phyloP scores from a whole-genome alignment of 2,888 invertebrate species.

The Diadegma fenestrale region DNA sequence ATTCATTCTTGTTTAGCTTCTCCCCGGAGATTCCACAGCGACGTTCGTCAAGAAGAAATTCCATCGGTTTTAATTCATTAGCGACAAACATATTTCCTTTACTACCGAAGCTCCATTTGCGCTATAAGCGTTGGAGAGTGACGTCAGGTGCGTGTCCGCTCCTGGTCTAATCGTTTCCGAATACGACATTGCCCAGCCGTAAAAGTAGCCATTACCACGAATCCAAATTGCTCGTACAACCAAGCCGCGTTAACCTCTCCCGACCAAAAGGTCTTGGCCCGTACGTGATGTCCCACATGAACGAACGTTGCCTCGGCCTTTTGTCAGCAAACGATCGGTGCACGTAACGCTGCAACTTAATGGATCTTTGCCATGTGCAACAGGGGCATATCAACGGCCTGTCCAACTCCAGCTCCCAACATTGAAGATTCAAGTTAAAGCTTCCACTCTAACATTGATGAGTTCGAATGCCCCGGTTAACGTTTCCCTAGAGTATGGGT shows the following conservation, averaged over 20 bases:
- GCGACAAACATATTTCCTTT: neutral
- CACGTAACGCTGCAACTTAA: neutral
- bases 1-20: neutral
- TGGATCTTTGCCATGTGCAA: slow-evolving; percentile 22
- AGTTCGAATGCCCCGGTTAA: neutral
- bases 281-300: neutral
- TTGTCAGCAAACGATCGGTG: slow-evolving; percentile 25
- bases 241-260: neutral
- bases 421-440: neutral
- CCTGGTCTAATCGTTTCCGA: neutral
- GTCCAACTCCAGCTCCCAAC: neutral
- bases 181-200: neutral
- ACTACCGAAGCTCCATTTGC: neutral
- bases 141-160: slow-evolving; percentile 1
- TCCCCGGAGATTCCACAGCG: neutral
- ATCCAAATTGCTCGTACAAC: neutral
- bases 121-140: neutral
- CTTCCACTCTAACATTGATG: neutral
- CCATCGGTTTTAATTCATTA: neutral
- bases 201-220: neutral
- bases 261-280: neutral
- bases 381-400: neutral
- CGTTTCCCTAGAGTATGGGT: neutral
- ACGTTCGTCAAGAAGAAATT: neutral
- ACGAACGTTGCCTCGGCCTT: neutral